Conservation (phyloP, 2,797 vertebrate genomes). For the Apogon hyalosoma region DNA sequence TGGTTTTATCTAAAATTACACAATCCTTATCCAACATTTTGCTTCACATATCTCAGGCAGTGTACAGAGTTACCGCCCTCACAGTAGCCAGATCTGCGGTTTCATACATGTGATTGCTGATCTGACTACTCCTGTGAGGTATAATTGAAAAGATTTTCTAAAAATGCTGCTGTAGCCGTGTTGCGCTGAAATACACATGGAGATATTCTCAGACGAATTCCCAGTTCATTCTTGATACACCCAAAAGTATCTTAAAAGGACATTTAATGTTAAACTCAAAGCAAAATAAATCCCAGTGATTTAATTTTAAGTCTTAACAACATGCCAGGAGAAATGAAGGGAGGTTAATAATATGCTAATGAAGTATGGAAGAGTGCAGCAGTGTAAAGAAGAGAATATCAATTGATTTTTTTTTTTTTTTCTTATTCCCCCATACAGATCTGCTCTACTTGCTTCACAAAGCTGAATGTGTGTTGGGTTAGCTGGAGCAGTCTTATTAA, state of each 20-base stretch:
- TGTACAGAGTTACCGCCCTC: constrained; percentile 9
- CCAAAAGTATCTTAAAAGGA: constrained; percentile 40
- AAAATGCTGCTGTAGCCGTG: constrained; percentile 33
- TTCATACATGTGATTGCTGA: constrained; percentile 31
- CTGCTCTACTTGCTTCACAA: constrained; percentile 54
- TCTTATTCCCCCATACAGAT: constrained; percentile 28
- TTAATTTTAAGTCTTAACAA: constrained; percentile 70
- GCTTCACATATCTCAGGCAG: constrained; percentile 20
- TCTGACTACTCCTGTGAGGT: constrained; percentile 46
- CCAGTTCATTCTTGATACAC: constrained; percentile 39
- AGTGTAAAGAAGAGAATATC: constrained; percentile 69
- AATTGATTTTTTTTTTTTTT: constrained; percentile 47
- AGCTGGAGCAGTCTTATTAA: constrained; percentile 53
- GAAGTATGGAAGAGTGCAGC: constrained; percentile 76
- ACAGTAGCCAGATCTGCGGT: constrained; percentile 19
- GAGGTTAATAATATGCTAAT: constrained; percentile 82
- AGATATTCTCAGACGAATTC: constrained; percentile 37
- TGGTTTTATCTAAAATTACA: constrained; percentile 63
- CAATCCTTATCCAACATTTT: constrained; percentile 39
- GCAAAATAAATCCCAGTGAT: constrained; percentile 60
- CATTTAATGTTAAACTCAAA: constrained; percentile 59
- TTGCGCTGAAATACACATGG: constrained; percentile 21
- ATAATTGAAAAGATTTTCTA: constrained; percentile 53
- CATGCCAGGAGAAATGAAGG: constrained; percentile 69
- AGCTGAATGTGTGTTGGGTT: constrained; percentile 47